These are phyloP conservation scores for Acomys russatus DNA, from an alignment of 2,797 vertebrate species.

Conservation along the genomic window DNA sequence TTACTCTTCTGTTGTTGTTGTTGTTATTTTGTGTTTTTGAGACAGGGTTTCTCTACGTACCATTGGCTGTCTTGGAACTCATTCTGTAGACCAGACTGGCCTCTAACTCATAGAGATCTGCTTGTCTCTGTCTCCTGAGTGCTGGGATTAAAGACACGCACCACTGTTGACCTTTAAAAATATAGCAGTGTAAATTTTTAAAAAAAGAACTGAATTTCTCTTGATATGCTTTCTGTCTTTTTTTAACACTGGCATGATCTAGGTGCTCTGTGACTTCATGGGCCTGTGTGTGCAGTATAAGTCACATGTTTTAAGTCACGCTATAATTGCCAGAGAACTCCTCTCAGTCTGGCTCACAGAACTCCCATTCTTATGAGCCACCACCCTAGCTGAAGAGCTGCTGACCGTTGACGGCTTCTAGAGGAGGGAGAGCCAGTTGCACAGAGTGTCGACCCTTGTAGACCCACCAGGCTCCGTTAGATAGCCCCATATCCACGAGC, in stretches of 20 bases:
- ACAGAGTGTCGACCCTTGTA: not conserved
- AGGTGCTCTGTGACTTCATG: not conserved
- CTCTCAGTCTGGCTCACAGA: not conserved
- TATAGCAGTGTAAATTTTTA: not conserved
- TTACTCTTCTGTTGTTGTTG: no score
- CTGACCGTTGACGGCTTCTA: not conserved
- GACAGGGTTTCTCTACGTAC: no score
- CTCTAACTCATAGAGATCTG: no score
- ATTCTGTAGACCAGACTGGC: no score
- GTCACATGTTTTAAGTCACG: not conserved
- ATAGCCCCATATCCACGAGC: not conserved
- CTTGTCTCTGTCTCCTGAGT: no score
- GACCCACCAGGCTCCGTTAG: not conserved
- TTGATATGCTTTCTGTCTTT: not conserved
- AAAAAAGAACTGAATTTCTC: not conserved
- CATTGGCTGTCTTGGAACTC: no score
- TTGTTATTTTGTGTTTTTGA: no score
- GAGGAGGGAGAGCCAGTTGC: not conserved
- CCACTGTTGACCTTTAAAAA: no score
- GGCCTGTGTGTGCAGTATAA: not conserved
- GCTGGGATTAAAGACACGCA: no score
- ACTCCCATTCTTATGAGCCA: not conserved
- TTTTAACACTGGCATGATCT: not conserved
- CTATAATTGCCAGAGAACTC: no score
- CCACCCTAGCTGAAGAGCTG: not conserved